A percentile compares a stretch with the other conserved stretches of the same genome.
These are phyloP conservation scores for Aphidoletes aphidimyza DNA, from an alignment of 2,888 invertebrate species.

Conservation along the genomic window DNA sequence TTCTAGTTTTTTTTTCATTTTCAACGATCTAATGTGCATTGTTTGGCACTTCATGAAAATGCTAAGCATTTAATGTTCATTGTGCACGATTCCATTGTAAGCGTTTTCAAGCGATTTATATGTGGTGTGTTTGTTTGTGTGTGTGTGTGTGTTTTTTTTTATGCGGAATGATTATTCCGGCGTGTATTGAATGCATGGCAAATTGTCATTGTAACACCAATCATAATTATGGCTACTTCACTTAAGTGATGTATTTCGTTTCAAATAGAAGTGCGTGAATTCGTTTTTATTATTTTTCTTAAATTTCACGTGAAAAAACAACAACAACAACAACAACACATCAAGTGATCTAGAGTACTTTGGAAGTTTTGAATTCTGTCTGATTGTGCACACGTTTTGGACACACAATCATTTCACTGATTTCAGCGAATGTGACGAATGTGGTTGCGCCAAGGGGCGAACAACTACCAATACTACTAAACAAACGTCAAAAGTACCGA, in stretches of 20 bases:
- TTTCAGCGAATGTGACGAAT: background rate
- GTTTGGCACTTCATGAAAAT: background rate
- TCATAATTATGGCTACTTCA: background rate
- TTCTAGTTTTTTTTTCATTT: background rate
- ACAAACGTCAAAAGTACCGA: no score
- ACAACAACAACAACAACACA: no score
- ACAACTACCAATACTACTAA: no score
- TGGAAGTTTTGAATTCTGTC: background rate
- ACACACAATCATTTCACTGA: background rate
- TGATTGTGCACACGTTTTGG: background rate
- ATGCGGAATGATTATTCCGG: background rate
- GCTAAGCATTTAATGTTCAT: no score
- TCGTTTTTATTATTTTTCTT: background rate
- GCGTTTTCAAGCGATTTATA: no score
- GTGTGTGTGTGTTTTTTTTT: background rate
- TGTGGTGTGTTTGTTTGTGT: background rate
- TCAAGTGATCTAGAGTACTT: conserved; percentile 25
- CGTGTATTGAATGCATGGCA: background rate
- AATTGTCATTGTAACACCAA: background rate
- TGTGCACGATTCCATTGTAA: background rate
- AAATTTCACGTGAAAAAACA: no score
- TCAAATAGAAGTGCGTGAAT: conserved; percentile 23
- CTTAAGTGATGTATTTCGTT: no score
- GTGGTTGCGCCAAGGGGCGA: no score
- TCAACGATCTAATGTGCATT: background rate